Conservation (phyloP, 2,888 invertebrate species). For the Platycheirus albimanus region DNA sequence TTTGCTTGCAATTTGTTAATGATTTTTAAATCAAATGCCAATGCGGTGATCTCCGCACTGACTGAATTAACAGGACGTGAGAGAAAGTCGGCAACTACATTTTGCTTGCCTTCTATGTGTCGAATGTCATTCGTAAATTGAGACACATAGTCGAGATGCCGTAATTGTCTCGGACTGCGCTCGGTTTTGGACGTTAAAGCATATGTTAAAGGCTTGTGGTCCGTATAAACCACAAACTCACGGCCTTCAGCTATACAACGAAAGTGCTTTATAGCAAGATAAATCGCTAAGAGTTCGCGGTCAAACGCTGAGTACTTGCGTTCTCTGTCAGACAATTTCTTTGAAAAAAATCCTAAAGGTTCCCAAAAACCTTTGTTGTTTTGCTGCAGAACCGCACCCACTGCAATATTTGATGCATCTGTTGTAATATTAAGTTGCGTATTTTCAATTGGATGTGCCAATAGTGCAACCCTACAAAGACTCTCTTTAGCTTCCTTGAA, state of each 20-base stretch:
- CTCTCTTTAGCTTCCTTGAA: neutral
- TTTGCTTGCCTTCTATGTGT: conserved; percentile 1
- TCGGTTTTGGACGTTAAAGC: conserved; percentile 4
- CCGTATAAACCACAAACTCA: conserved; percentile 14
- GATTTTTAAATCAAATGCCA: neutral
- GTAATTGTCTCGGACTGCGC: conserved; percentile 9
- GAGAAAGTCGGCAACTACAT: neutral
- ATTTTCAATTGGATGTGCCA: neutral
- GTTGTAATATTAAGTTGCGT: neutral
- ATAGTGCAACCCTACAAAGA: neutral
- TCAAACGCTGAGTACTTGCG: conserved; percentile 23
- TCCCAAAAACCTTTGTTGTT: neutral
- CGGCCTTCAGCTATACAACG: conserved; percentile 3
- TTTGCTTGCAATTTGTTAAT: neutral
- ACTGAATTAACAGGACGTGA: neutral
- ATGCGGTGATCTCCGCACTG: neutral
- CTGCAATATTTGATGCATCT: neutral
- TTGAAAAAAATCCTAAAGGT: neutral
- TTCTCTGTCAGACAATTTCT: conserved; percentile 16
- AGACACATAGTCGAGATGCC: conserved; percentile 5
- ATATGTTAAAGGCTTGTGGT: conserved; percentile 6
- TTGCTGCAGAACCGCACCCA: neutral
- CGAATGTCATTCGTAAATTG: conserved; percentile 24
- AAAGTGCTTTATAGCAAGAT: conserved; percentile 18
- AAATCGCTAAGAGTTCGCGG: conserved; percentile 11